A percentile compares a stretch with the other conserved stretches of the same genome.
These are phyloP conservation scores for Cheilosia vernalis DNA, from an alignment of 2,888 invertebrate species.

Conservation along the genomic window DNA sequence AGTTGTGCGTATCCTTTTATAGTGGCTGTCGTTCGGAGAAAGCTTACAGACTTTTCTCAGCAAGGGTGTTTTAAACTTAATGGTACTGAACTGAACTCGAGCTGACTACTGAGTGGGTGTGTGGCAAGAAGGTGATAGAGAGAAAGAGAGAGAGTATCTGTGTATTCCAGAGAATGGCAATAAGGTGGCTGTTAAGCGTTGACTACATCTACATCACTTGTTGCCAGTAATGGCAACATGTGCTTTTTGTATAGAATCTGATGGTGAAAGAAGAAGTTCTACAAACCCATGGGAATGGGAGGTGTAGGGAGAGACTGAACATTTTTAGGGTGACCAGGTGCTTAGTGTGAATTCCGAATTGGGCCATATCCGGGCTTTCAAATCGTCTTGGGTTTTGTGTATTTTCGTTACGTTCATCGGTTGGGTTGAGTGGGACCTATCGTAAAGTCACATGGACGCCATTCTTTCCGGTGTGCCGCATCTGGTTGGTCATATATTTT, in stretches of 20 bases:
- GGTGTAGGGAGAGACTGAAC: not conserved
- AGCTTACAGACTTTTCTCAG: conserved; percentile 63
- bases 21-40: conserved; percentile 75
- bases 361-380: too few relatives aligned
- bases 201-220: conserved; percentile 51
- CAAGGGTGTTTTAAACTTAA: conserved; percentile 39
- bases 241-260: conserved; percentile 67
- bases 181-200: conserved; percentile 43
- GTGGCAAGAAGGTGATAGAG: conserved; percentile 1
- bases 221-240: conserved; percentile 57
- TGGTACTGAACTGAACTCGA: not conserved
- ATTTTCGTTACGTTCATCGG: too few relatives aligned
- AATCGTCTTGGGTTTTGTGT: too few relatives aligned
- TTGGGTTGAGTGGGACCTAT: too few relatives aligned
- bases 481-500: too few relatives aligned
- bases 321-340: conserved; percentile 8
- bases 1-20: conserved; percentile 82
- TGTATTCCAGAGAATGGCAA: conserved; percentile 25
- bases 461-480: too few relatives aligned
- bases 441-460: too few relatives aligned
- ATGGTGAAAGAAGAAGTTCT: conserved; percentile 27
- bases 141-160: not conserved
- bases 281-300: conserved; percentile 12
- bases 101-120: conserved; percentile 17
- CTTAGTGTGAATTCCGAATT: not conserved